A percentile compares a stretch with the other conserved stretches of the same genome.
These are phyloP conservation scores for Argya squamiceps DNA, from an alignment of 2,797 vertebrate genomes.

Conservation along the genomic window DNA sequence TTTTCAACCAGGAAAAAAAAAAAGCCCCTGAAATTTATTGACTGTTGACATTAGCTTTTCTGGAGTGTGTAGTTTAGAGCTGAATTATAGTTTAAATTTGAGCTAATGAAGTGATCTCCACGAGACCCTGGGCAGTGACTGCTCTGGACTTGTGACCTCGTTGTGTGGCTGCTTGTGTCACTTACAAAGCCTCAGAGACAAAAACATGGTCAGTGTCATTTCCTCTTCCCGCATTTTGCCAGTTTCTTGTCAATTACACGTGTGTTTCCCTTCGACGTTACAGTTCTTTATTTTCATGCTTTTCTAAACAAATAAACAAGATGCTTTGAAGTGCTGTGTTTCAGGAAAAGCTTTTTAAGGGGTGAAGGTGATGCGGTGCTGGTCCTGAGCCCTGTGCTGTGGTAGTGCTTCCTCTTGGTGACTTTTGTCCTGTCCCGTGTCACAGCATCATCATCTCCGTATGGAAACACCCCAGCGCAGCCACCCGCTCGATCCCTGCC, in stretches of 20 bases:
- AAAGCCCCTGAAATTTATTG: background rate
- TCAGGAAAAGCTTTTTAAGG: accelerated
- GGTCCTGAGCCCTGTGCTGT: background rate
- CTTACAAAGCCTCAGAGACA: accelerated
- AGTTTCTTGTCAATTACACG: accelerated
- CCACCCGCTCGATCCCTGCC: accelerated
- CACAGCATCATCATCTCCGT: background rate
- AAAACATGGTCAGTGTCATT: accelerated
- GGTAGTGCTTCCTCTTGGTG: accelerated
- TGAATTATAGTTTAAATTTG: accelerated
- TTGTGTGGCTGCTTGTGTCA: accelerated
- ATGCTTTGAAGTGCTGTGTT: accelerated
- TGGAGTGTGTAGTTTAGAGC: background rate
- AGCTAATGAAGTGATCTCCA: background rate
- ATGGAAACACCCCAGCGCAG: accelerated
- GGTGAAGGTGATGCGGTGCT: accelerated
- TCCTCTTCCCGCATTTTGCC: accelerated
- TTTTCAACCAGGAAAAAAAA: background rate
- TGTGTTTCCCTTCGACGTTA: accelerated
- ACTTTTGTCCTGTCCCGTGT: background rate
- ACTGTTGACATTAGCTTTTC: background rate
- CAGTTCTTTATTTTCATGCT: accelerated
- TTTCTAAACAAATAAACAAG: too few relatives aligned
- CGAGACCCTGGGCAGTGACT: accelerated
- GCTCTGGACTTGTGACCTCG: accelerated